phyloP scores from a whole-genome alignment of 2,113 vertebrate species.

The Bubo bubo region DNA sequence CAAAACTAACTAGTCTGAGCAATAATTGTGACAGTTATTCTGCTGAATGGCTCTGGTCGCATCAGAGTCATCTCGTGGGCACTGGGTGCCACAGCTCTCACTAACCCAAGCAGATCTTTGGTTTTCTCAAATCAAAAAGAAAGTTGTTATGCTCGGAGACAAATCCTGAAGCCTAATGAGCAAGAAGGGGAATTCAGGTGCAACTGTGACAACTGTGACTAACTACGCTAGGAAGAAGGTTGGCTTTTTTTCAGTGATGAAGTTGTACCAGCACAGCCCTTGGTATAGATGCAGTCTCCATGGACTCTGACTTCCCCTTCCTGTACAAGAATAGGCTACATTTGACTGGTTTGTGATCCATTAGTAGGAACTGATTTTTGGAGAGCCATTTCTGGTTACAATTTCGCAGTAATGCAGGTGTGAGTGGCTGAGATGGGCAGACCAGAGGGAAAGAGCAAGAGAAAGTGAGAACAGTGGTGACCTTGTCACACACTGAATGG shows the following conservation, averaged over 20 bases:
- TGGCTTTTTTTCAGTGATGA: not conserved
- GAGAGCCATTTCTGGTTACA: not conserved
- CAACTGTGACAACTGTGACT: not conserved
- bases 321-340: accelerated
- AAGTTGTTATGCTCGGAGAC: not conserved
- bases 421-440: not conserved
- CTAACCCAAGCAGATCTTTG: not conserved
- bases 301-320: not conserved
- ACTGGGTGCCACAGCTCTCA: not conserved
- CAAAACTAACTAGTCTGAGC: not conserved
- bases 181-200: not conserved
- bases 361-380: not conserved
- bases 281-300: not conserved
- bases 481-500: not conserved
- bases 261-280: not conserved
- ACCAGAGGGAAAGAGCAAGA: not conserved
- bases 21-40: not conserved
- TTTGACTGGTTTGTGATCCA: not conserved
- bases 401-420: not conserved
- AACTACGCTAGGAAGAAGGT: not conserved
- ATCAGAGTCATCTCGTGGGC: not conserved
- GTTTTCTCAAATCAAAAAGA: not conserved
- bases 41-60: not conserved
- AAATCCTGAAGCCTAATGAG: not conserved
- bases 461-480: not conserved